Evolutionary conservation across 2,888 invertebrate species (phyloP).

Genomic region (Trachelus tabidus): DNA sequence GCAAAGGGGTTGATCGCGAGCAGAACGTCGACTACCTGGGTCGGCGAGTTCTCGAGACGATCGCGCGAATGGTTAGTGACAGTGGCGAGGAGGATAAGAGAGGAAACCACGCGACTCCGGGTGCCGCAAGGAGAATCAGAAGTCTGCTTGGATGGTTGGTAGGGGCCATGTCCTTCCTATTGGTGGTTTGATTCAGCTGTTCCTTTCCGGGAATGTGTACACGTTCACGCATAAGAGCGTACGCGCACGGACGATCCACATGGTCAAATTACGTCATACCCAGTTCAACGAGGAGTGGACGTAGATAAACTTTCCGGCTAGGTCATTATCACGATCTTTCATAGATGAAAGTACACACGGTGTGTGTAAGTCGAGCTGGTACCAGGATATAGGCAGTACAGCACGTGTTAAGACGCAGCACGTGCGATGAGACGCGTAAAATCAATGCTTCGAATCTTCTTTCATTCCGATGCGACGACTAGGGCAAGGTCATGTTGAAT

Average conservation of each 20-base stretch:
- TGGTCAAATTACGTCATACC: constrained; percentile 29
- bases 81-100: background rate
- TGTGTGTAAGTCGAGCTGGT: background rate
- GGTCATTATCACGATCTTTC: constrained; percentile 55
- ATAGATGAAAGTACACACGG: background rate
- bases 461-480: background rate
- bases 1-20: background rate
- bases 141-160: constrained; percentile 31
- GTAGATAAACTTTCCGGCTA: constrained; percentile 39
- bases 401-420: background rate
- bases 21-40: background rate
- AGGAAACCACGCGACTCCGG: constrained; percentile 20
- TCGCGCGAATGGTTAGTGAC: background rate
- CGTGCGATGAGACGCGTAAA: background rate
- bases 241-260: constrained; percentile 3
- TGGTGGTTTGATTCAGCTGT: constrained; percentile 47
- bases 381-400: background rate
- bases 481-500: background rate
- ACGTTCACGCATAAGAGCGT: constrained; percentile 11
- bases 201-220: constrained; percentile 46
- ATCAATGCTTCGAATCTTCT: background rate
- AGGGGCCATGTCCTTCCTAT: constrained; percentile 45
- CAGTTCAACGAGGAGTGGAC: constrained; percentile 24
- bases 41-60: background rate
- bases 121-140: constrained; percentile 29